These are phyloP conservation scores for Martes martes DNA, from an alignment of 2,113 vertebrate genomes.

Conservation along the genomic window DNA sequence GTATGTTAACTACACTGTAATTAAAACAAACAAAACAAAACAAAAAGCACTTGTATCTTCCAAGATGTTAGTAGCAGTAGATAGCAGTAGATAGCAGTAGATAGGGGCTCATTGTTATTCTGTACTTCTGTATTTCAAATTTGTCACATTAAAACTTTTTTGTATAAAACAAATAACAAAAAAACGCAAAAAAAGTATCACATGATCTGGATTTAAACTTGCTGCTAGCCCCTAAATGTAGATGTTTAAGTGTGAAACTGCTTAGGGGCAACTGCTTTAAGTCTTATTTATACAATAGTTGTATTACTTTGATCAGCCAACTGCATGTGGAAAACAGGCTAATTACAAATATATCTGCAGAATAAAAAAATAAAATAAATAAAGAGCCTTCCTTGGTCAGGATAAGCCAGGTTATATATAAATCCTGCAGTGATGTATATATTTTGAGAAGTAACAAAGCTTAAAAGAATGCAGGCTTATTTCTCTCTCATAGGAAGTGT, in stretches of 20 bases:
- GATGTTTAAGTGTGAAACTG: not conserved
- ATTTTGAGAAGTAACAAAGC: not conserved
- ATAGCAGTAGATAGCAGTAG: not conserved
- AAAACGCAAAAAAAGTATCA: not conserved
- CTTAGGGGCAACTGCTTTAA: not conserved
- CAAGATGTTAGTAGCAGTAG: not conserved
- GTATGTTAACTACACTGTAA: not conserved
- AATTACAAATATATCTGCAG: not conserved
- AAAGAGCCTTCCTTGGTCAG: not conserved
- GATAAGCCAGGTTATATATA: not conserved
- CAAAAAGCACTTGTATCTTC: not conserved
- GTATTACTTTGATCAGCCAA: not conserved
- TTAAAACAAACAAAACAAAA: not conserved
- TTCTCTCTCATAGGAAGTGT: not conserved
- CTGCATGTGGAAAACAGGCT: not conserved
- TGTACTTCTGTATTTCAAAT: not conserved
- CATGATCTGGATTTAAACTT: not conserved
- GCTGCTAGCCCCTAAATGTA: not conserved
- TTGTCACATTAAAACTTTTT: not conserved
- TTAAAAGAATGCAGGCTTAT: not conserved
- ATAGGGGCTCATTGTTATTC: not conserved
- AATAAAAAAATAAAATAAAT: not conserved
- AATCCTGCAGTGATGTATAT: not conserved
- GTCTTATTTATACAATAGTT: not conserved
- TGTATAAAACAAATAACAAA: not conserved